Evolutionary conservation across 2,888 invertebrate genomes (phyloP), one percentile per base, ranked within the genome.

Genomic region (Drosophila parthenogenetica): DNA sequence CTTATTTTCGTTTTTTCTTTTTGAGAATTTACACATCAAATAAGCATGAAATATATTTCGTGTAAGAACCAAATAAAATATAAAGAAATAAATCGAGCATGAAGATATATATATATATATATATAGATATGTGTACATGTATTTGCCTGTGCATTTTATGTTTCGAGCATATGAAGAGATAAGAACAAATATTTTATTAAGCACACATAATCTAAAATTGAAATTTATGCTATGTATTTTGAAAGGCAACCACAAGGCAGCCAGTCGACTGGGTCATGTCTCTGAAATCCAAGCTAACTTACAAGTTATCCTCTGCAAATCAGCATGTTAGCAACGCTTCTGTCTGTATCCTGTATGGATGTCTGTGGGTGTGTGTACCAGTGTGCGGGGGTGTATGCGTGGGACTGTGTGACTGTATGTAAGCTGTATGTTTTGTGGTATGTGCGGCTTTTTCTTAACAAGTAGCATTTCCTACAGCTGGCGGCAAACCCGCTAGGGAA

Each of bases 151-250:
- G 25, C 43, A 25, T 63, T 35, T 49, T 45, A 39, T 49, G 39
- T 32, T 32, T 37, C 22, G 29, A 63, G 29, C 55, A 51, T 42
- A 50, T 51, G 63, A 69, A 49, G 19, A 72, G 68, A 77, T 69
- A 72, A 55, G 59, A 73, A 71, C 62, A 75, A 72, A 83, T 82
- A 86, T 82, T 82, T 82, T 79, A 87, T 82, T 74, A 88, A 79
- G 71, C 74, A 69, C 69, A 74, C 69, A 88, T 70, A 82, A 79
- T 88, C 73, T 85, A 77, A 85, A 79, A 83, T 88, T 87, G 86
- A 83, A 88, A 83, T 83, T 82, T 79, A 87, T 85, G 74, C 79
- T 45, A 70, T 72, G 50, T 60, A 32, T 77, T 77, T 70, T 49
- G 55, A 57, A 50, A 68, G 61, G 42, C 57, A 77, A 63, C 69